phyloP scores from a whole-genome alignment of 1,140 invertebrate species.

The Microplitis demolitor region DNA sequence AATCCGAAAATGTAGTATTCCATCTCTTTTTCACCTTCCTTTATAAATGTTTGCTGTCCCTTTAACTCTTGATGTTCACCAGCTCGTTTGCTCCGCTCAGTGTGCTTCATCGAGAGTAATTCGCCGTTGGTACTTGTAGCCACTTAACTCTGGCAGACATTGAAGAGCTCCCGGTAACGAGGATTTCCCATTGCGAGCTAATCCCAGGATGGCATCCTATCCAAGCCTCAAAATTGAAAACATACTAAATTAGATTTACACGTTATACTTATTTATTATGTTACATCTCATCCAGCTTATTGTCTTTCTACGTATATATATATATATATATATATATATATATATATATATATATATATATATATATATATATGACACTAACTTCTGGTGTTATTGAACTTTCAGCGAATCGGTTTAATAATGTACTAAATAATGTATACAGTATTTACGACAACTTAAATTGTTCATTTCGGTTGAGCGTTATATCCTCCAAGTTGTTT shows the following conservation, averaged over 20 bases:
- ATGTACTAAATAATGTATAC: conserved; percentile 1
- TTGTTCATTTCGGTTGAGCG: not conserved
- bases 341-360: too few relatives aligned
- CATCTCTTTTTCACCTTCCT: too few relatives aligned
- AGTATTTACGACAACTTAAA: not conserved
- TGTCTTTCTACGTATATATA: too few relatives aligned
- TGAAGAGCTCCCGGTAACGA: not conserved
- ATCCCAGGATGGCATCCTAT: not conserved
- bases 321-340: too few relatives aligned
- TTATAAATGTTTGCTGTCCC: not conserved
- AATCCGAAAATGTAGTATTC: too few relatives aligned
- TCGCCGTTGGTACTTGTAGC: conserved; percentile 27
- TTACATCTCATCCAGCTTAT: too few relatives aligned
- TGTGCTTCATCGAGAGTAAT: conserved; percentile 28
- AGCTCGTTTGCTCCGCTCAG: not conserved
- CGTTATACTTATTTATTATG: too few relatives aligned
- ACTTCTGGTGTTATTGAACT: too few relatives aligned
- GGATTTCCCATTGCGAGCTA: not conserved
- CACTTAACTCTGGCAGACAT: conserved; percentile 25
- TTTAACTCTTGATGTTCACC: not conserved
- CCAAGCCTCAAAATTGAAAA: too few relatives aligned
- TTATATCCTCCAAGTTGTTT: not conserved
- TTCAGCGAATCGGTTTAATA: too few relatives aligned
- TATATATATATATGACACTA: too few relatives aligned
- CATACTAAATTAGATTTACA: too few relatives aligned